Evolutionary conservation across 2,888 invertebrate genomes (phyloP), one percentile per base, ranked within the genome.

Genomic region (Lottia scabra): DNA sequence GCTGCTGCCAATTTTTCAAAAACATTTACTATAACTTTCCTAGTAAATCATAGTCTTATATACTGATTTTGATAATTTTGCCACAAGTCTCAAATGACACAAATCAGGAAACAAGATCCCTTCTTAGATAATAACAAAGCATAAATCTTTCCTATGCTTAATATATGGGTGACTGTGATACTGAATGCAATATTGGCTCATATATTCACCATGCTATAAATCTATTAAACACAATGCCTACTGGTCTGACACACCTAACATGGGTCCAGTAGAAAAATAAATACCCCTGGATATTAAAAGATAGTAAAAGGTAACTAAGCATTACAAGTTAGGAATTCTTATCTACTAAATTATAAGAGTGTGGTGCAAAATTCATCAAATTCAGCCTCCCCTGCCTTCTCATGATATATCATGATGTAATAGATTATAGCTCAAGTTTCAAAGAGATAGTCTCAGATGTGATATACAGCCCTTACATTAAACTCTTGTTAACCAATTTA

Each of bases 401-500:
- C 23, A 23, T 56, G 56, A 56, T 56, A 56, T 56, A 56, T 56
- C 8, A 23, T 56, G 56, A 56, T 10, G 56, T 56, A 56, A 56
- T 56, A 56, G 19, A 56, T 13, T 19, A 6, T 23, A 23, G 23
- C 56, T 56, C 56, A 23, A 19, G 23, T 56, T 56, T 56, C 56
- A 56, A 56, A 56, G 56, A 38, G 38, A 56, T 23, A 19, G 19
- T 23, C 56, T 23, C 3, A 19, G 15, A 56, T 56, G 56, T 56
- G 56, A 56, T 56, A 56, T 56, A 56, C 56, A 56, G 56, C 56
- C 56, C 56, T 13, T 19, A 23, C 23, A 56, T 56, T 56, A 56
- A 56, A 56, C 19, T 23, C 56, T 56, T 56, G 56, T 56, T 56
- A 56, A 56, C 56, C 56, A 56, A 56, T 56, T 56, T 56, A 56